Base-by-base conservation (phyloP, 2,113 vertebrate genomes). In the Oophaga pumilio region DNA sequence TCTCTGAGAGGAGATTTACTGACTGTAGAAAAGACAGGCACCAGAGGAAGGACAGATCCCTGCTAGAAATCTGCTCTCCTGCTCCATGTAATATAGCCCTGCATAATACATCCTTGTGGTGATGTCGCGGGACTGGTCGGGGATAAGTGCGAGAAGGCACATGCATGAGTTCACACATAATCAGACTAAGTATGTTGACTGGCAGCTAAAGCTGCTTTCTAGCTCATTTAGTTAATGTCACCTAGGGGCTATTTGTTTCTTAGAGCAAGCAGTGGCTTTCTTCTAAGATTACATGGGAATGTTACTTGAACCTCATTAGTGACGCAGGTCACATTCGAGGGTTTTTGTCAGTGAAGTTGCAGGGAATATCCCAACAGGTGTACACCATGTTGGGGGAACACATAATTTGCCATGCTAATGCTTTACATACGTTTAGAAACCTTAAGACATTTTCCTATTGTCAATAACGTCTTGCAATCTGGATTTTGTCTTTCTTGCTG, bases 121-220 rank as follows among this genome's bases (percentile, higher is more conserved):
- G 0, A 43, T 73, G 28, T 33, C 8, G 56, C 10, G 57, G 33
- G 33, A 43, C 33, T 43, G 5, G 56, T 5, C 20, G 4, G n/a
- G 57, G 78, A 50, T 49, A 82, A 49, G 15, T 43, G 20, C n/a
- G 28, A 82, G 59, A 12, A 49, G 43, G 79, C 59, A 64, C 33
- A 64, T 11, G 24, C 78, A 80, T n/a, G 57, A 57, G 8, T 79
- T 80, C 56, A 60, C 57, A 6, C 56, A 60, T 85, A 57, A 74
- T 85, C 69, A 76, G 69, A 74, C 28, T 73, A 28, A 84, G 62
- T 57, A 20, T 85, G 83, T 43, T 59, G 69, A 85, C 68, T 85
- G 68, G 68, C 62, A 52, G 50, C 83, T 57, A 85, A 74, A 76
- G 52, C 68, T 49, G 83, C 66, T 85, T 85, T 85, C 52, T 85